Conservation (phyloP, 2,888 invertebrate species). For the Carabus problematicus region DNA sequence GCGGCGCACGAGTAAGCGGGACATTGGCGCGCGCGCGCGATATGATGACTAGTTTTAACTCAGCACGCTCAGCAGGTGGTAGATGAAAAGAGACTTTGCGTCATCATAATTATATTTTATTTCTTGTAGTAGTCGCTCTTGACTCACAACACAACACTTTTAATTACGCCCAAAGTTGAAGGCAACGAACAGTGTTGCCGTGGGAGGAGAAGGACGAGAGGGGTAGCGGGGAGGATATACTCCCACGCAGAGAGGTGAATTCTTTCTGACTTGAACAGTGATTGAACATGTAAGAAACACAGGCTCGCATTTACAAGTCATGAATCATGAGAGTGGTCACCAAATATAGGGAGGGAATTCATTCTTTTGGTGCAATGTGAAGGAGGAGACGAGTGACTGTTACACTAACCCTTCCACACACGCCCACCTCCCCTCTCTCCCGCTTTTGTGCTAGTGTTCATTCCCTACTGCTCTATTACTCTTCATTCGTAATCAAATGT, state of each 20-base stretch:
- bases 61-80: slow-evolving; percentile 54
- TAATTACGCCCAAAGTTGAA: slow-evolving; percentile 51
- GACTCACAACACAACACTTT: slow-evolving; percentile 51
- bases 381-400: slow-evolving; percentile 36
- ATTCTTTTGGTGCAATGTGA: neutral
- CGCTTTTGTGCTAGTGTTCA: slow-evolving; percentile 19
- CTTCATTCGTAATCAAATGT: slow-evolving; percentile 46
- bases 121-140: slow-evolving; percentile 46
- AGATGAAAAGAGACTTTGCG: slow-evolving; percentile 54
- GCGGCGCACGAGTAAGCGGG: slow-evolving; percentile 2
- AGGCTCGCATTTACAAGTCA: no score
- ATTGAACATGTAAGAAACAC: no score
- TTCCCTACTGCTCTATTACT: slow-evolving; percentile 20
- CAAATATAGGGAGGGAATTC: slow-evolving; percentile 1
- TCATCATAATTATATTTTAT: slow-evolving; percentile 56
- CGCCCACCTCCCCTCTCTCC: slow-evolving; percentile 23
- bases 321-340: slow-evolving; percentile 41
- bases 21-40: slow-evolving; percentile 27
- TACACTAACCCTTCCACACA: slow-evolving; percentile 26
- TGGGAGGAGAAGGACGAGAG: slow-evolving; percentile 30
- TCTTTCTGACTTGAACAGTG: no score
- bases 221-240: slow-evolving; percentile 19
- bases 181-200: slow-evolving; percentile 28
- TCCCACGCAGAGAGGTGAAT: no score
- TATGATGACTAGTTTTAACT: slow-evolving; percentile 28